Evolutionary conservation across 2,113 vertebrate species (phyloP).

Genomic region (Macquaria australasica): DNA sequence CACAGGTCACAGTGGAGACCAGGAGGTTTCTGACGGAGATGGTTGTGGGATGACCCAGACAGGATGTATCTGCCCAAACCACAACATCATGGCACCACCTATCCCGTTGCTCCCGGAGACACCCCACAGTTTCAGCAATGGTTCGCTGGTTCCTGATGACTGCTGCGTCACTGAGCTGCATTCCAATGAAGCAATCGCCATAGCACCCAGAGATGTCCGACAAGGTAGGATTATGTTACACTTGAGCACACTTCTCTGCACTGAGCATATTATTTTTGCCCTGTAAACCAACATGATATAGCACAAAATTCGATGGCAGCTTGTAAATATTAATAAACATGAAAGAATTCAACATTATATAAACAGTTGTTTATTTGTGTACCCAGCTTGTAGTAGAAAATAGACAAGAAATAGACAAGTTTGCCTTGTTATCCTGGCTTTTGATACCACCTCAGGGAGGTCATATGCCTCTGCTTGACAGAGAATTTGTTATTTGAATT

Average conservation of each 20-base stretch:
- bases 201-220: slow-evolving; percentile 90
- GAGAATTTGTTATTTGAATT: slow-evolving; percentile 68
- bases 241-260: not conserved
- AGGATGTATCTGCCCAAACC: slow-evolving; percentile 92
- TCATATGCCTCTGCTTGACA: slow-evolving; percentile 40
- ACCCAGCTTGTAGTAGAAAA: slow-evolving; percentile 2
- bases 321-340: not conserved
- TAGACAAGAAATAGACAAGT: not conserved
- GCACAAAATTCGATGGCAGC: not conserved
- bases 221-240: slow-evolving; percentile 87
- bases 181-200: slow-evolving; percentile 89
- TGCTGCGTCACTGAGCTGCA: slow-evolving; percentile 94
- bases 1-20: slow-evolving; percentile 75
- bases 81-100: slow-evolving; percentile 79
- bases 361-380: slow-evolving; percentile 10
- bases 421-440: slow-evolving; percentile 38
- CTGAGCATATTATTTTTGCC: not conserved
- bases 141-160: slow-evolving; percentile 83
- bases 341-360: not conserved
- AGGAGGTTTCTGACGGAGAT: slow-evolving; percentile 62
- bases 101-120: slow-evolving; percentile 80
- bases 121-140: slow-evolving; percentile 86
- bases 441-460: slow-evolving; percentile 36
- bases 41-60: slow-evolving; percentile 94
- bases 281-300: not conserved